These are phyloP conservation scores for Prionace glauca DNA, from an alignment of 2,797 vertebrate genomes.

Conservation along the genomic window DNA sequence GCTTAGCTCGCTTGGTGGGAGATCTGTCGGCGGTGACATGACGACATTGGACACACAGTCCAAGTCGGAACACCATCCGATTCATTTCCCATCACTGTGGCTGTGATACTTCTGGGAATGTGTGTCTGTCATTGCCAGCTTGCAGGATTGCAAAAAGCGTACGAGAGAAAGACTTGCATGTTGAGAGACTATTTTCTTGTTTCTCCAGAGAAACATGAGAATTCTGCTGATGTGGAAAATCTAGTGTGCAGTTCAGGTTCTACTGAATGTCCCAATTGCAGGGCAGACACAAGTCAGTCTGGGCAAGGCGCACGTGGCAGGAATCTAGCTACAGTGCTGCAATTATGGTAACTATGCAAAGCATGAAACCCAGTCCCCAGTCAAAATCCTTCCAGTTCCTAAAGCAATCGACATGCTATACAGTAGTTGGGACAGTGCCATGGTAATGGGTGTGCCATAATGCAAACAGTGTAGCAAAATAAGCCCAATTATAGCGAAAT, in stretches of 20 bases:
- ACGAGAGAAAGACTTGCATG: not conserved
- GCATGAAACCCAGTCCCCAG: not conserved
- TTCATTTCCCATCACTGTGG: not conserved
- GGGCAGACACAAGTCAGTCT: not conserved
- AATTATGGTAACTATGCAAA: not conserved
- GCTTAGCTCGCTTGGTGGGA: too few relatives aligned
- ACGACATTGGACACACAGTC: not conserved
- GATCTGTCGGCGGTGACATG: too few relatives aligned
- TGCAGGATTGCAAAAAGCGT: not conserved
- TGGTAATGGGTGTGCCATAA: conserved; percentile 15
- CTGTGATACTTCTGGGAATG: not conserved
- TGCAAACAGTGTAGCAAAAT: not conserved
- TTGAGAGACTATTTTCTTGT: not conserved
- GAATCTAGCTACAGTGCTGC: not conserved
- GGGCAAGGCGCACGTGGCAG: not conserved
- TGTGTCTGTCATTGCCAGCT: not conserved
- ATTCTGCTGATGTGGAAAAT: not conserved
- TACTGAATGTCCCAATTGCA: not conserved
- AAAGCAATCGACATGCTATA: not conserved
- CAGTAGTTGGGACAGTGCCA: conserved; percentile 24
- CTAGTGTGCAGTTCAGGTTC: too few relatives aligned
- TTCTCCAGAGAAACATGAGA: not conserved
- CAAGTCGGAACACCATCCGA: not conserved
- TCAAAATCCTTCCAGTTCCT: conserved; percentile 28
- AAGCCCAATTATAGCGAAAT: not conserved